Conservation (phyloP, 2,888 invertebrate species). For the Furcula furcula region DNA sequence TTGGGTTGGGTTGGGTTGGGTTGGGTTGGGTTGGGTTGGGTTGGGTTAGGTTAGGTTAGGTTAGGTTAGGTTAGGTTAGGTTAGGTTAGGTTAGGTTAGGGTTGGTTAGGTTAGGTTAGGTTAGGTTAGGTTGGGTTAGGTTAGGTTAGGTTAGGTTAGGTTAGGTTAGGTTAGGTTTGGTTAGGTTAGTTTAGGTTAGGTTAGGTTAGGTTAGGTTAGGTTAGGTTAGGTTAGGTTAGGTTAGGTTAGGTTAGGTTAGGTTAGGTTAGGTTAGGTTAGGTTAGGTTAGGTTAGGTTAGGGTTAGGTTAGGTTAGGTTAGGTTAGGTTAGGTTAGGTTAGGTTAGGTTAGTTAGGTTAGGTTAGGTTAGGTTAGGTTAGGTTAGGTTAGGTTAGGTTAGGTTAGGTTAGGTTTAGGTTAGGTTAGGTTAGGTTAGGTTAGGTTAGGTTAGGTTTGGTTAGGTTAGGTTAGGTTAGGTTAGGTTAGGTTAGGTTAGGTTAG, state of each 20-base stretch:
- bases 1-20: conserved; percentile 30
- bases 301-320: conserved; percentile 28
- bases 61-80: conserved; percentile 24
- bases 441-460: conserved; percentile 28
- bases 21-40: conserved; percentile 26
- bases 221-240: conserved; percentile 30
- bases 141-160: conserved; percentile 26
- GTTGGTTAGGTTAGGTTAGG: conserved; percentile 27
- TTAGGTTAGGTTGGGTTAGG: conserved; percentile 26
- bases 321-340: conserved; percentile 25
- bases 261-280: conserved; percentile 31
- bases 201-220: conserved; percentile 30
- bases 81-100: too few relatives aligned
- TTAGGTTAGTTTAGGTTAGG: too few relatives aligned
- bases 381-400: conserved; percentile 30
- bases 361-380: conserved; percentile 29
- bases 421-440: conserved; percentile 33
- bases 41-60: conserved; percentile 27
- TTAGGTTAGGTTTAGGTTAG: too few relatives aligned
- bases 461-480: conserved; percentile 25
- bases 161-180: conserved; percentile 27
- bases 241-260: conserved; percentile 29
- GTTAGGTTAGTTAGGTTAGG: conserved; percentile 30
- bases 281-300: conserved; percentile 26
- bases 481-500: conserved; percentile 26